Evolutionary conservation across 2,113 vertebrate species (phyloP).

Genomic region (Periophthalmus modestus): DNA sequence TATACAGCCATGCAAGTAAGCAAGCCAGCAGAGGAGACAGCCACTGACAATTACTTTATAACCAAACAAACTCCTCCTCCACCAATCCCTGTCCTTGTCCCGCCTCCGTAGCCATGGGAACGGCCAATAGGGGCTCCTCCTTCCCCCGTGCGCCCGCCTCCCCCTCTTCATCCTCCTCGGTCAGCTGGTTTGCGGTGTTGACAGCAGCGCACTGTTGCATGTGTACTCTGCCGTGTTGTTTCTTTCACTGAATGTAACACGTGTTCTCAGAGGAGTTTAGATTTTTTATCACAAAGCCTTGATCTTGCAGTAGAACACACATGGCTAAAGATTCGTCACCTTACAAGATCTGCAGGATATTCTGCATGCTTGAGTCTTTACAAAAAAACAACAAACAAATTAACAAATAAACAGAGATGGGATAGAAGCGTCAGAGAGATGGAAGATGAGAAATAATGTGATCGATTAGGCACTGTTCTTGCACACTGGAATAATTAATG

Average conservation of each 20-base stretch:
- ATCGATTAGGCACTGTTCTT: not conserved
- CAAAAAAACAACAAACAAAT: too few relatives aligned
- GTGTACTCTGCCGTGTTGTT: not conserved
- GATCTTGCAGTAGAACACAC: not conserved
- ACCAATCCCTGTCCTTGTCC: constrained; percentile 42
- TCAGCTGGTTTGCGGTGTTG: constrained; percentile 50
- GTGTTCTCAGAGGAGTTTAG: not conserved
- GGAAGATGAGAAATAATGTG: too few relatives aligned
- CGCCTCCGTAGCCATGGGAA: constrained; percentile 78
- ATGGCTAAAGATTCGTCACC: not conserved
- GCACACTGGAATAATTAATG: too few relatives aligned
- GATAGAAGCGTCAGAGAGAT: not conserved
- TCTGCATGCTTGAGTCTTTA: not conserved
- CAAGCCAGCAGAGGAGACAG: constrained; percentile 59
- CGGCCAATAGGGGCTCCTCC: constrained; percentile 62
- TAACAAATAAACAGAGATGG: too few relatives aligned
- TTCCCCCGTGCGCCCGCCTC: constrained; percentile 41
- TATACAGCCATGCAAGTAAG: constrained; percentile 28
- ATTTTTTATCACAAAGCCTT: not conserved
- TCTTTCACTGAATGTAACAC: not conserved
- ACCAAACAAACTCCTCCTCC: constrained; percentile 70
- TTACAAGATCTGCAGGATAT: not conserved
- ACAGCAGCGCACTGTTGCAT: constrained; percentile 39
- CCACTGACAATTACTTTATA: constrained; percentile 72
- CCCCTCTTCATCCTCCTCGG: constrained; percentile 3